Evolutionary conservation across 2,797 vertebrate species (phyloP).

Genomic region (Columba guinea): DNA sequence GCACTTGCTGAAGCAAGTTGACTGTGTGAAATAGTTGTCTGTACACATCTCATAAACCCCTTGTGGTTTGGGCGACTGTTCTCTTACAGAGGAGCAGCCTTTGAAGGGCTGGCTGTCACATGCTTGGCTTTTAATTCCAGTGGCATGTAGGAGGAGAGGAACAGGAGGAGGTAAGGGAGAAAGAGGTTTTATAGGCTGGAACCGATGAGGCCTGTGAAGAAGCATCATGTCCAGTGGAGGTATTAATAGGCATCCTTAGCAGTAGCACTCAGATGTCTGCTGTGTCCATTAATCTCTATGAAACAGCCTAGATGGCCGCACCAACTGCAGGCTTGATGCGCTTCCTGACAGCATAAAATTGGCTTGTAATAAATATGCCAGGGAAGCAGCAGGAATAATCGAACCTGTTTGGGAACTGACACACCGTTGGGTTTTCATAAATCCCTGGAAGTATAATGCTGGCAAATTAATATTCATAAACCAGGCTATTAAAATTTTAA

Average conservation of each 20-base stretch:
- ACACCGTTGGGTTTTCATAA: conserved; percentile 30
- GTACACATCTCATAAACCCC: not conserved
- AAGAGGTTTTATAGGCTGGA: not conserved
- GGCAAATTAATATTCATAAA: conserved; percentile 61
- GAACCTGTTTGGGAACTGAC: not conserved
- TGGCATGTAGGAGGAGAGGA: not conserved
- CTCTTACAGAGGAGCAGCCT: not conserved
- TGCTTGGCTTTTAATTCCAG: not conserved
- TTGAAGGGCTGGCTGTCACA: not conserved
- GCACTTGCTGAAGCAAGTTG: not conserved
- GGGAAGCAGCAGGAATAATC: conserved; percentile 4
- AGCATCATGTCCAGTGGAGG: not conserved
- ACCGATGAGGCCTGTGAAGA: not conserved
- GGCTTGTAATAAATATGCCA: conserved; percentile 3
- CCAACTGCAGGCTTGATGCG: not conserved
- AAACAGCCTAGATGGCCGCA: not conserved
- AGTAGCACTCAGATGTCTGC: not conserved
- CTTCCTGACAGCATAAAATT: not conserved
- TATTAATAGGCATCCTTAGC: not conserved
- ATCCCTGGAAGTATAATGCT: conserved; percentile 32
- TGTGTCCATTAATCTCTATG: not conserved
- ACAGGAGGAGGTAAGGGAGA: not conserved
- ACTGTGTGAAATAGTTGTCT: not conserved
- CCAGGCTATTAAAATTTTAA: conserved; percentile 53
- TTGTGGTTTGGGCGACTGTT: not conserved